Evolutionary conservation across 2,888 invertebrate species (phyloP), one percentile per base, ranked within the genome.

Genomic region (Agrochola lychnidis): DNA sequence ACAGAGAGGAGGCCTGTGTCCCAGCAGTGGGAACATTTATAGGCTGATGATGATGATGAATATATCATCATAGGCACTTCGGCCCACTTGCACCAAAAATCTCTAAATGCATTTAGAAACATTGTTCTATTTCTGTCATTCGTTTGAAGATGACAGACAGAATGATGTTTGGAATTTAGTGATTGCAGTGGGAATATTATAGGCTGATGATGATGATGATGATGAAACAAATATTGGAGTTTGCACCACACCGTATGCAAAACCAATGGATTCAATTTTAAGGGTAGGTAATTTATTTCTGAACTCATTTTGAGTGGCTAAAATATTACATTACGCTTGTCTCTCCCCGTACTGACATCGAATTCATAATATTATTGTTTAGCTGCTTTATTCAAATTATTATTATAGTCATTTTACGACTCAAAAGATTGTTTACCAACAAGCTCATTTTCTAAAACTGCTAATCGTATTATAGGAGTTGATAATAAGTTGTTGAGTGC

Each of bases 401-500:
- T 22, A 14, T 14, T 16, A 10, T 12, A 30, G 4, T 30, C 7
- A 42, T 22, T 48, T 57, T 19, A 45, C 6, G 3, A 30, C 7
- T 36, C 14, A 53, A 25, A 62, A 77, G 9, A 73, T 42, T 62
- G 2, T 36, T 62, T 30, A 56, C 10, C 19, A 63, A 72, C 73
- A 30, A 62, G 30, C 10, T n/a, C 36, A 56, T 70, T 48, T 2
- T 79, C 36, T 45, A 53, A 75, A 70, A 53, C 36, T 48, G 19
- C 14, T 76, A 51, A 75, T 53, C 25, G 25, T n/a, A 59, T 71
- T 71, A 79, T 12, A 71, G 25, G 51, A 76, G 80, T 82, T 68
- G 16, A 36, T 76, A 59, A 75, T 81, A 59, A 75, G 69, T 70
- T 56, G 19, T 59, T 40, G 59, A 81, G 56, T 56, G 68, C 16